Evolutionary conservation across 2,888 invertebrate species (phyloP).

Genomic region (Tortricodes alternella): DNA sequence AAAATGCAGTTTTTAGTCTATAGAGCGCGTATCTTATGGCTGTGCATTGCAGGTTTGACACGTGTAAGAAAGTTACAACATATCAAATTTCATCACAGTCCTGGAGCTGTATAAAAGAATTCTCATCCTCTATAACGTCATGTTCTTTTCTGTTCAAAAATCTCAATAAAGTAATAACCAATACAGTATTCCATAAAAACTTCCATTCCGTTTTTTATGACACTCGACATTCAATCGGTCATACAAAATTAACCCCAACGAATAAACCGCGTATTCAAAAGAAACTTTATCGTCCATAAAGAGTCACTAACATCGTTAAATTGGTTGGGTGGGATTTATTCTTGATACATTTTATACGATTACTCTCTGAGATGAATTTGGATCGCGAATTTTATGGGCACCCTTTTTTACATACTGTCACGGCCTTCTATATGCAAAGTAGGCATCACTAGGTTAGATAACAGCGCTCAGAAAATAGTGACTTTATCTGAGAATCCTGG

Average conservation of each 20-base stretch:
- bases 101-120: no score
- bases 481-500: no score
- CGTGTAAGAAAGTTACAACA: no score
- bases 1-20: no score
- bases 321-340: constrained; percentile 49
- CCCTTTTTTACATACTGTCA: constrained; percentile 21
- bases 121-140: no score
- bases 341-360: constrained; percentile 63
- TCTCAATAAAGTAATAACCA: constrained; percentile 7
- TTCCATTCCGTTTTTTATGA: constrained; percentile 25
- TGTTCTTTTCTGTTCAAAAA: constrained; percentile 4
- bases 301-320: constrained; percentile 63
- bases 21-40: no score
- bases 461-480: no score
- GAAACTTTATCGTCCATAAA: constrained; percentile 69
- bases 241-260: constrained; percentile 43
- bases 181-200: constrained; percentile 13
- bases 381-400: constrained; percentile 51
- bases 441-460: no score
- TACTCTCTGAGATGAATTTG: constrained; percentile 55
- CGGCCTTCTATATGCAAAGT: not conserved
- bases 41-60: no score
- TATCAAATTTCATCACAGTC: no score
- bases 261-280: constrained; percentile 52
- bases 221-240: constrained; percentile 35